Base-by-base conservation (phyloP, 2,888 invertebrate genomes). In the Oxystoma pomonae region DNA sequence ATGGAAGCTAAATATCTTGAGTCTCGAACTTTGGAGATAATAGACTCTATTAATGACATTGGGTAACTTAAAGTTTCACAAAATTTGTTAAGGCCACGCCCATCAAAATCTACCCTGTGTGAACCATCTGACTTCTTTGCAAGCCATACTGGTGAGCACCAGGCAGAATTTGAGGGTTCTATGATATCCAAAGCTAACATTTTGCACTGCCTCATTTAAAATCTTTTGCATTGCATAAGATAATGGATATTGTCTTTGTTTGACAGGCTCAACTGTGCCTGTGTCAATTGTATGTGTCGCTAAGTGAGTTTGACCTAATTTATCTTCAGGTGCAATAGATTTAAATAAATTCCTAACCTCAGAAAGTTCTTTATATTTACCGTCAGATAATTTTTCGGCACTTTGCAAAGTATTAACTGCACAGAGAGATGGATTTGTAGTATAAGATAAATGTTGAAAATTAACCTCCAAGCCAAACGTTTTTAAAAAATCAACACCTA, bases 1-100 rank as follows among this genome's bases (percentile, higher is more conserved):
- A 77, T 59, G 0, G 74, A 74, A 0, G 70, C 69, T 7, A 78
- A 68, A 57, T 69, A 78, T 18, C 65, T 62, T 2, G 75, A 74
- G 17, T 69, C 64, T 0, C 73, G 60, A 0, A n/a, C n/a, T n/a
- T n/a, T n/a, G n/a, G n/a, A n/a, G n/a, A n/a, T n/a, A n/a, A n/a
- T n/a, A n/a, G n/a, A 77, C 63, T 21, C 69, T n/a, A n/a, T n/a
- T n/a, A n/a, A n/a, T n/a, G n/a, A n/a, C n/a, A n/a, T n/a, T n/a
- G n/a, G n/a, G n/a, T n/a, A n/a, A n/a, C n/a, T n/a, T n/a, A n/a
- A n/a, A n/a, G n/a, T n/a, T n/a, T n/a, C n/a, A n/a, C n/a, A n/a
- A n/a, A n/a, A n/a, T n/a, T n/a, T n/a, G n/a, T n/a, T n/a, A n/a
- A n/a, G n/a, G n/a, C n/a, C n/a, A n/a, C n/a, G n/a, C n/a, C n/a